These are phyloP conservation scores for Callorhinus ursinus DNA, from an alignment of 2,113 vertebrate species.

Conservation along the genomic window DNA sequence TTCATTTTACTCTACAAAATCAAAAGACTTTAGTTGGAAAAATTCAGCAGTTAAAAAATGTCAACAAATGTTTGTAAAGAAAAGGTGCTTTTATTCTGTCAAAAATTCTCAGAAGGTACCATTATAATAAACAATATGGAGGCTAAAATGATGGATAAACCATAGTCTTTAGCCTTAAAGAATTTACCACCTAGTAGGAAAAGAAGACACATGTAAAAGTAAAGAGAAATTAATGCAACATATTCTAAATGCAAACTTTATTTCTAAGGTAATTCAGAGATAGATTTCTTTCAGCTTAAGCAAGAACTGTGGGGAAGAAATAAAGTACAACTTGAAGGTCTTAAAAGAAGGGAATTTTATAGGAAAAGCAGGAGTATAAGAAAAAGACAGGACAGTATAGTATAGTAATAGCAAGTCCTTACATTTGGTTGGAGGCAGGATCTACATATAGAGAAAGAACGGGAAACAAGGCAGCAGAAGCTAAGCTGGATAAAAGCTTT, in stretches of 20 bases:
- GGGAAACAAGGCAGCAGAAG: not conserved
- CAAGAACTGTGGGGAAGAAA: not conserved
- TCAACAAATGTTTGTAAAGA: not conserved
- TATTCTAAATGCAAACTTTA: constrained; percentile 1
- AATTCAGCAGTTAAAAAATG: constrained; percentile 20
- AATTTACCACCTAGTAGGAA: not conserved
- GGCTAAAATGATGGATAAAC: not conserved
- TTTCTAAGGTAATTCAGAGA: not conserved
- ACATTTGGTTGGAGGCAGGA: not conserved
- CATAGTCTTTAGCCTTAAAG: not conserved
- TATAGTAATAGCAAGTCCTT: not conserved
- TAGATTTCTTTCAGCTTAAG: not conserved
- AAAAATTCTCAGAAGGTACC: constrained; percentile 11
- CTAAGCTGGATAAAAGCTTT: not conserved
- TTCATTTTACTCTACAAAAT: constrained; percentile 95
- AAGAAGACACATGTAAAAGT: not conserved
- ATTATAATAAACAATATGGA: not conserved
- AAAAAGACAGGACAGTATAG: not conserved
- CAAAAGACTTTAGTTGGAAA: constrained; percentile 51
- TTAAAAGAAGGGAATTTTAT: not conserved
- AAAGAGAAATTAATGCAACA: not conserved
- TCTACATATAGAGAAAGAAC: not conserved
- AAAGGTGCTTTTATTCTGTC: not conserved
- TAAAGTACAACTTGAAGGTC: constrained; percentile 33
- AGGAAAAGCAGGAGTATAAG: not conserved